phyloP scores from a whole-genome alignment of 2,113 vertebrate genomes.

The Tyto alba region DNA sequence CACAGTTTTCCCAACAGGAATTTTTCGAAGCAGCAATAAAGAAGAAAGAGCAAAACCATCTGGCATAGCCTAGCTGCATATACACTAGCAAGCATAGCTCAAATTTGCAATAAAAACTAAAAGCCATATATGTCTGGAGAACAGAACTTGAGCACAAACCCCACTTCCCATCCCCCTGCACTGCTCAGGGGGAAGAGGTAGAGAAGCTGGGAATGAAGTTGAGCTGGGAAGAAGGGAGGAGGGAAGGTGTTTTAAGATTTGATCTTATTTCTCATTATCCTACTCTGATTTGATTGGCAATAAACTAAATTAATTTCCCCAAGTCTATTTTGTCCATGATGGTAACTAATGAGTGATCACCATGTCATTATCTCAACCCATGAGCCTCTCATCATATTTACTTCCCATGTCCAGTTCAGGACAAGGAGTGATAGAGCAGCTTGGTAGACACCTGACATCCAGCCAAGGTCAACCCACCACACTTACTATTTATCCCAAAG shows the following conservation, averaged over 20 bases:
- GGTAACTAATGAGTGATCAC: not conserved
- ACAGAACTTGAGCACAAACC: not conserved
- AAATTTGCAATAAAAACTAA: not conserved
- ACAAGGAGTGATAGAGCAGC: not conserved
- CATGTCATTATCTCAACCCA: not conserved
- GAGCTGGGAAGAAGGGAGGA: not conserved
- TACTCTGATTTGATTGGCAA: not conserved
- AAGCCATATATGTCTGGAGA: not conserved
- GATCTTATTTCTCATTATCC: not conserved
- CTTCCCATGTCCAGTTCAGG: not conserved
- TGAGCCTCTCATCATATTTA: not conserved
- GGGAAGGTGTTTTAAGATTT: not conserved
- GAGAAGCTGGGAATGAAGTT: not conserved
- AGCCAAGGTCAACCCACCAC: not conserved
- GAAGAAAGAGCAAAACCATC: not conserved
- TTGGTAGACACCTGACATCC: not conserved
- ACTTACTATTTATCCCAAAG: not conserved
- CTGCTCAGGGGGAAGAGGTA: not conserved
- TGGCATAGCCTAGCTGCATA: not conserved
- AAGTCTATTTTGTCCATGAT: not conserved
- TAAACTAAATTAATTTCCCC: not conserved
- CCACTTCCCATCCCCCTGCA: accelerated
- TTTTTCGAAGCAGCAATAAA: not conserved
- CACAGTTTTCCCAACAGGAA: not conserved
- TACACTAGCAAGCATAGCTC: not conserved